Base-by-base conservation (phyloP, 2,797 vertebrate species). In the Craterocephalus amniculus region DNA sequence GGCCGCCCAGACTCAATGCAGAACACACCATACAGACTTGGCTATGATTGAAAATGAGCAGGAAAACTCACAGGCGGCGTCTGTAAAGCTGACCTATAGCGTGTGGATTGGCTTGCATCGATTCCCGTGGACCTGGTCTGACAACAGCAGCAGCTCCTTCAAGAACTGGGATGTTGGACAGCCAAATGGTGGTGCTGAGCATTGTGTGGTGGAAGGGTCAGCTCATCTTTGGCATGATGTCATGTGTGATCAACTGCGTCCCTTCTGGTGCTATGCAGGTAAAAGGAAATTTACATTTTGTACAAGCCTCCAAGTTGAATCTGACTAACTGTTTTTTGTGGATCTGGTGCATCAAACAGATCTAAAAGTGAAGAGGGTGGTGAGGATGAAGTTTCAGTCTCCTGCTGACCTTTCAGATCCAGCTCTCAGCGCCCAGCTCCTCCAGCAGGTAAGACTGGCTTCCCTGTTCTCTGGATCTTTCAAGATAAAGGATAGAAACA, bases 231-330 rank as follows among this genome's bases (percentile, higher is more conserved):
- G 71, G 74, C 16, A 0, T 6, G 62, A 66, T 14, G 11, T 12
- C 0, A 0, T 0, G 0, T 70, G 67, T 24, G 0, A 0, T 1
- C n/a, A n/a, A 0, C 0, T 0, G 0, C 11, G 11, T 0, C 26
- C 26, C 4, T 61, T 70, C 16, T 22, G 70, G 34, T 76, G 72
- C 49, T 22, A 75, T 1, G 34, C 35, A 58, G 66, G 72, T 75
- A n/a, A 69, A 27, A 4, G 20, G 32, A 24, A 6, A 18, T n/a
- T n/a, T n/a, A n/a, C n/a, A n/a, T n/a, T n/a, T n/a, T n/a, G n/a
- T n/a, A n/a, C n/a, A n/a, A n/a, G n/a, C n/a, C n/a, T n/a, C n/a
- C n/a, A n/a, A n/a, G n/a, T n/a, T n/a, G n/a, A n/a, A n/a, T n/a
- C n/a, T n/a, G 26, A n/a, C 9, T 27, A 10, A 36, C 35, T 13